Conservation (phyloP, 2,888 invertebrate species). For the Apeira syringaria region DNA sequence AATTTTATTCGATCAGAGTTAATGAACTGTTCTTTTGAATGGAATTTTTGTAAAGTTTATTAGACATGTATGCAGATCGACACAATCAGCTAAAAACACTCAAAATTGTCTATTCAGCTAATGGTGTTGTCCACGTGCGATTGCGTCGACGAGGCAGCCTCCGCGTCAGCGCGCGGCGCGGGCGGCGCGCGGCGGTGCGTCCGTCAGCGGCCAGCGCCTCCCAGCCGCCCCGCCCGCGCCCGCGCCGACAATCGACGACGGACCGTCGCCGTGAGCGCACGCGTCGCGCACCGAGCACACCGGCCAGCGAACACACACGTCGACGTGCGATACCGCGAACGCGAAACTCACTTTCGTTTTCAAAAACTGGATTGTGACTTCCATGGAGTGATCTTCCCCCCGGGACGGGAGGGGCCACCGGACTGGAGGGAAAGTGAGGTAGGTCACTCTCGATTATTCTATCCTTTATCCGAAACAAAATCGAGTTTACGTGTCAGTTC, state of each 20-base stretch:
- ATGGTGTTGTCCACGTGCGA: no score
- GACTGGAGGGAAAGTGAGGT: constrained; percentile 56
- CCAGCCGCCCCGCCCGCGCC: constrained; percentile 27
- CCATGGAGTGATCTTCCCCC: constrained; percentile 48
- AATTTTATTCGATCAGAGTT: no score
- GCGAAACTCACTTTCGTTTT: constrained; percentile 64
- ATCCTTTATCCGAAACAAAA: constrained; percentile 55
- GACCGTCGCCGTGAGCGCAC: constrained; percentile 59
- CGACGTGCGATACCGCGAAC: constrained; percentile 17
- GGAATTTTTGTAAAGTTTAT: no score
- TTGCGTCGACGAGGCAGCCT: no score
- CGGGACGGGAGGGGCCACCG: constrained; percentile 33
- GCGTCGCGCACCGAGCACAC: constrained; percentile 47
- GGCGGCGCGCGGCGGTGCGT: neutral
- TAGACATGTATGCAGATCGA: no score
- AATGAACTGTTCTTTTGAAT: no score
- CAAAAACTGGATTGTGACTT: constrained; percentile 51
- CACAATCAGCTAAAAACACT: no score
- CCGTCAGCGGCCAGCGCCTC: neutral
- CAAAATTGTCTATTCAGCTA: no score
- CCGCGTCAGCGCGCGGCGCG: no score
- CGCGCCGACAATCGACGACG: constrained; percentile 52
- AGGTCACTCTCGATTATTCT: constrained; percentile 50
- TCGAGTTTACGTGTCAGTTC: constrained; percentile 76
- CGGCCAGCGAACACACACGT: constrained; percentile 1